Evolutionary conservation across 2,113 vertebrate genomes (phyloP).

Genomic region (Cinclus mexicanus): DNA sequence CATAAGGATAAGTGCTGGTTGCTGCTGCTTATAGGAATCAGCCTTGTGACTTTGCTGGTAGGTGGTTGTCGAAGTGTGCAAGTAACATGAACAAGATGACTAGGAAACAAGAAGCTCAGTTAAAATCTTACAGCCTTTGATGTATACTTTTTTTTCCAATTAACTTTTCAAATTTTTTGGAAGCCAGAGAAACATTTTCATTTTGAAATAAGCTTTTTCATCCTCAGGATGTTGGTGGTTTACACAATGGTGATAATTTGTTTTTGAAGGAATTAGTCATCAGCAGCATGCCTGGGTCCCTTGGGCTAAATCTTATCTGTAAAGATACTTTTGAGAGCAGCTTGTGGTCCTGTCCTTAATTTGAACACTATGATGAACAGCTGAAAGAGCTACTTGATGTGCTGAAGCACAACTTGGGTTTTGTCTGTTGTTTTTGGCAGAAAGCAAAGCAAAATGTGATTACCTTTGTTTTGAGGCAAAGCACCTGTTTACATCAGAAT

Average conservation of each 20-base stretch:
- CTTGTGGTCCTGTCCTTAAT: background rate
- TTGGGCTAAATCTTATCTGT: background rate
- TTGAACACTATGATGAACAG: background rate
- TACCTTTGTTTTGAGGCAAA: background rate
- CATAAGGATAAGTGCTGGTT: background rate
- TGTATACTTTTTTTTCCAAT: background rate
- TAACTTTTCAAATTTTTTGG: background rate
- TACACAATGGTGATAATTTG: background rate
- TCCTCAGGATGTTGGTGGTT: background rate
- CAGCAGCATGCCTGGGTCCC: background rate
- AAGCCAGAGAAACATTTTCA: background rate
- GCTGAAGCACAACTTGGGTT: background rate
- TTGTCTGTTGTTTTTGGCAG: background rate
- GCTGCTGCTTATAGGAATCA: background rate
- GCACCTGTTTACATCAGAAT: constrained; percentile 3
- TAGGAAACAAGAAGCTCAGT: background rate
- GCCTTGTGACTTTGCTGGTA: background rate
- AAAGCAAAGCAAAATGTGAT: background rate
- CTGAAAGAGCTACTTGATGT: background rate
- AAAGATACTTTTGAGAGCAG: background rate
- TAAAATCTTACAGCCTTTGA: background rate
- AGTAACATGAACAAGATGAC: background rate
- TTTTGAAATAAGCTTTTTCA: background rate
- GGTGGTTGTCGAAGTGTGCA: background rate
- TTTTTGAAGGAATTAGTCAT: background rate